Base-by-base conservation (phyloP, 2,797 vertebrate genomes). In the Chrosomus eos region DNA sequence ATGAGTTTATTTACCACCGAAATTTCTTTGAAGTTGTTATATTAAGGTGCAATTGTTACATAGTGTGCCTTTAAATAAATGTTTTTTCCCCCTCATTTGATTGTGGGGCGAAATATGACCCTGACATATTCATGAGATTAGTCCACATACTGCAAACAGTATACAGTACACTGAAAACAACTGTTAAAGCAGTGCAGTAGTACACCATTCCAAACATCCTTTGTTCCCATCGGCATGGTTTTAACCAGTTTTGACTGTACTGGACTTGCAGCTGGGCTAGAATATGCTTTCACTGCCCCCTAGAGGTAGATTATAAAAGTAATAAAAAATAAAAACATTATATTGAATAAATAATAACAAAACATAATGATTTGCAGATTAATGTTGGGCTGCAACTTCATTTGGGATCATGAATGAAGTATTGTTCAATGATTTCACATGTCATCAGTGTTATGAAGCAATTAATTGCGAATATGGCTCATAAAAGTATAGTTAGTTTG, bases 351-450 rank as follows among this genome's bases (percentile, higher is more conserved):
- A 86, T 58, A 51, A 86, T 48, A 68, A 83, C 64, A 66, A 43
- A 60, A 40, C 81, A 26, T 26, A 84, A 84, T 81, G 58, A 70
- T 81, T 88, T 84, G 72, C 81, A 81, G 81, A 84, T 77, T 36
- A 55, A 67, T 55, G 76, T 79, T 72, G 55, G 18, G 51, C 26
- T 43, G 43, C 64, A 81, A 36, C n/a, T 66, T 51, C 13, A 43
- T 43, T 43, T 19, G 7, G 53, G 13, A 82, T 78, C 72, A 74
- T 62, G 81, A 82, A 73, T 80, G 40, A 75, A 73, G 60, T 77
- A 11, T 43, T 74, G 80, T 53, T 62, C 60, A 85, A 43, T 70
- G 60, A 58, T 58, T 33, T 38, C 11, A 16, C n/a, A 18, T 43
- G 31, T 8, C 51, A n/a, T 38, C 31, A 38, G 11, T 58, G 19